These are phyloP conservation scores for Ophioninae sp. DNA, from an alignment of 2,888 invertebrate species.

Conservation along the genomic window DNA sequence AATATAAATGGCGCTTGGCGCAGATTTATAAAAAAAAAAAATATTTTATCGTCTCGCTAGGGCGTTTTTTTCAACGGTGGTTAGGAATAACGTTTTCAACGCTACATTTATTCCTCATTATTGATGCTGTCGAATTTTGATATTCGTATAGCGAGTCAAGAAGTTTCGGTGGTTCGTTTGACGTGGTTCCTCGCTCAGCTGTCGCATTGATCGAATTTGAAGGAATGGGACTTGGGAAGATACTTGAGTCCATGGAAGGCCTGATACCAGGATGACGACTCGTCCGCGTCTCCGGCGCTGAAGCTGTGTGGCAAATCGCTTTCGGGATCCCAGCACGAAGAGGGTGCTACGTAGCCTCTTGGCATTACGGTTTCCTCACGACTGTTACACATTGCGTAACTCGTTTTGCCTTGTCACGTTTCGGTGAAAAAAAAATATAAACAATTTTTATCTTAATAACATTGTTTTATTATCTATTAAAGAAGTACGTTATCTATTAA, in stretches of 20 bases:
- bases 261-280: constrained; percentile 82
- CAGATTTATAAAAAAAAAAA: not conserved
- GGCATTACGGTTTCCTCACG: constrained; percentile 66
- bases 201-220: constrained; percentile 83
- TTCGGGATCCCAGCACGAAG: constrained; percentile 72
- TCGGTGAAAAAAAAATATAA: not conserved
- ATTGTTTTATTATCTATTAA: not conserved
- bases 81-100: constrained; percentile 8
- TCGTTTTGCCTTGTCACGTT: constrained; percentile 73
- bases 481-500: not conserved
- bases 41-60: not conserved
- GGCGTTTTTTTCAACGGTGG: not conserved
- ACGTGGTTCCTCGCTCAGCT: constrained; percentile 75
- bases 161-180: not conserved
- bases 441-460: not conserved
- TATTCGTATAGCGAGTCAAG: not conserved
- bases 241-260: constrained; percentile 82
- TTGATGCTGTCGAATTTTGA: not conserved
- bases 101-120: not conserved
- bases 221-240: constrained; percentile 85
- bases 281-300: constrained; percentile 87
- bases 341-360: constrained; percentile 68
- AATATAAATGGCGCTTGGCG: constrained; percentile 48
- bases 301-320: constrained; percentile 83
- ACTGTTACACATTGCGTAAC: constrained; percentile 77